Evolutionary conservation across 2,113 vertebrate species (phyloP).

Genomic region (Hipposideros armiger): DNA sequence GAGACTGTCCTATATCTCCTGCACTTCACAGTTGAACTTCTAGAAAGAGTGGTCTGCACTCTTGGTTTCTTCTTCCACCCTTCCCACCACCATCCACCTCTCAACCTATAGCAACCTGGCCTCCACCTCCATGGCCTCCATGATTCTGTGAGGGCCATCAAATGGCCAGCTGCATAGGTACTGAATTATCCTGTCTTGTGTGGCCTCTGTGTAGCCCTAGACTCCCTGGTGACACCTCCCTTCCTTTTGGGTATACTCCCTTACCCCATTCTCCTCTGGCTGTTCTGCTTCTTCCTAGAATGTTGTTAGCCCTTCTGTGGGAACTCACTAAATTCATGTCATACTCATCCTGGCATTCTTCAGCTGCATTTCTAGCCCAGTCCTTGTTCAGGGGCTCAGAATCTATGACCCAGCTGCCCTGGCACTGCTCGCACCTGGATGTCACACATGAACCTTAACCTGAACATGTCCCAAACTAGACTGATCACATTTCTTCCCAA

Average conservation of each 20-base stretch:
- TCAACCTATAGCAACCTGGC: not conserved
- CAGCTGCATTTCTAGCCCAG: not conserved
- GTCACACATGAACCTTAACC: not conserved
- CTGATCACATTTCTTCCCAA: not conserved
- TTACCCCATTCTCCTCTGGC: not conserved
- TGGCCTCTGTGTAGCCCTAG: not conserved
- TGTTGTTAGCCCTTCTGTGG: not conserved
- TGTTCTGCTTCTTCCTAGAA: not conserved
- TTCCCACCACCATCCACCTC: not conserved
- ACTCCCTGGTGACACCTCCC: too few species aligned
- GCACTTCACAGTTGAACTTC: not conserved
- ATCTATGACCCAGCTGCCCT: not conserved
- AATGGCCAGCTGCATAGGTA: too few species aligned
- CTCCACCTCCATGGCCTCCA: not conserved
- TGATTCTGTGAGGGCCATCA: accelerated
- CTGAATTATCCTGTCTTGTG: not conserved
- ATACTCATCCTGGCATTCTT: not conserved
- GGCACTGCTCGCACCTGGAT: not conserved
- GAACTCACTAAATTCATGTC: not conserved
- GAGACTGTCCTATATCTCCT: not conserved
- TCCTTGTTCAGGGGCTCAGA: not conserved
- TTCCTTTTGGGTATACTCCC: not conserved
- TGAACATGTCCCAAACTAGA: not conserved
- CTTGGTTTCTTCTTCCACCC: not conserved
- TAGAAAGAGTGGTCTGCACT: not conserved